phyloP scores from a whole-genome alignment of 2,797 vertebrate genomes.

The Pygocentrus nattereri region DNA sequence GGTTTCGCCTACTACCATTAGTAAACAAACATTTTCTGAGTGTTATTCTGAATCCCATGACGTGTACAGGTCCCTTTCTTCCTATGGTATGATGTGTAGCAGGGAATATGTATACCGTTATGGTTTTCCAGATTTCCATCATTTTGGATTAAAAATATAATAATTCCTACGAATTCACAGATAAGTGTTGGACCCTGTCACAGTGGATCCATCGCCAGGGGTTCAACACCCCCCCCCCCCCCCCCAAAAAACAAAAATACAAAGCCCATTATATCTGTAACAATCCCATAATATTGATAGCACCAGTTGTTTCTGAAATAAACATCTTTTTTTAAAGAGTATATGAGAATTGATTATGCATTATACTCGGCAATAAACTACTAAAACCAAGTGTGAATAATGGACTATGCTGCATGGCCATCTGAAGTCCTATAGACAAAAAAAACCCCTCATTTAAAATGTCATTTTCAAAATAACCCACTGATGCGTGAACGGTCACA shows the following conservation, averaged over 20 bases:
- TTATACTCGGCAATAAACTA: constrained; percentile 24
- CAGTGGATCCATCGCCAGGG: constrained; percentile 23
- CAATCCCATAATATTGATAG: constrained; percentile 41
- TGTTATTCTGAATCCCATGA: constrained; percentile 27
- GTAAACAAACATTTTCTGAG: constrained; percentile 46
- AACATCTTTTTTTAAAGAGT: constrained; percentile 36
- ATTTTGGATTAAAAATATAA: background rate
- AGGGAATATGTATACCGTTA: constrained; percentile 22
- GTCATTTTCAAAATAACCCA: constrained; percentile 11
- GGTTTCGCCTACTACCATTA: constrained; percentile 53
- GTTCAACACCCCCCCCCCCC: background rate
- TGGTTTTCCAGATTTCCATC: background rate
- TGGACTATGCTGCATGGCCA: constrained; percentile 23
- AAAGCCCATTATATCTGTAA: constrained; percentile 20
- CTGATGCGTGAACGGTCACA: constrained; percentile 30
- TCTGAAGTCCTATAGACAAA: constrained; percentile 17
- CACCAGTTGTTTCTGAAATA: constrained; percentile 50
- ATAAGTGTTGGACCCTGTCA: constrained; percentile 10
- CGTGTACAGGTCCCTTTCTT: background rate
- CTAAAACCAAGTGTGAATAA: constrained; percentile 43
- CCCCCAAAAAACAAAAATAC: background rate
- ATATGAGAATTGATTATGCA: constrained; percentile 40
- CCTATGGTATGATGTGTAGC: constrained; percentile 26
- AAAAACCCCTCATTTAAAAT: constrained; percentile 12
- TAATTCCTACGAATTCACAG: constrained; percentile 15